phyloP scores from a whole-genome alignment of 1,140 invertebrate species.

The Aphis craccivora region DNA sequence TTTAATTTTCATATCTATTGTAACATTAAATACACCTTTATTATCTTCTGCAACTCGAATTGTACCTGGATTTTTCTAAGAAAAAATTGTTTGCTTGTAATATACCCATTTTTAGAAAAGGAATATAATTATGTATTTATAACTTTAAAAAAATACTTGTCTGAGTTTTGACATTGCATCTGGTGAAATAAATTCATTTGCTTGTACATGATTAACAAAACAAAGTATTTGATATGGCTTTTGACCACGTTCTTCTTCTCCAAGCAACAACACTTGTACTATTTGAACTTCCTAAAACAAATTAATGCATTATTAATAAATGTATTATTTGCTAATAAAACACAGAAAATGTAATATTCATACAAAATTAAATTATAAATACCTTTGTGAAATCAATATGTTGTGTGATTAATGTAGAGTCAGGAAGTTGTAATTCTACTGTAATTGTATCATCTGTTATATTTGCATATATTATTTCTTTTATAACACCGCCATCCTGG shows the following conservation, averaged over 20 bases:
- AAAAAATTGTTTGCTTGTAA: slow-evolving; percentile 58
- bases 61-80: slow-evolving; percentile 82
- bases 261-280: slow-evolving; percentile 87
- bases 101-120: not conserved
- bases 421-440: slow-evolving; percentile 86
- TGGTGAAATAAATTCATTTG: slow-evolving; percentile 92
- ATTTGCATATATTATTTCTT: slow-evolving; percentile 90
- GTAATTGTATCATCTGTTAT: slow-evolving; percentile 87
- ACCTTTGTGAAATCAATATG: slow-evolving; percentile 91
- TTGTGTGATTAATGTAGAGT: slow-evolving; percentile 90
- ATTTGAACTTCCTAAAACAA: slow-evolving; percentile 86
- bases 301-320: slow-evolving; percentile 58
- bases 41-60: slow-evolving; percentile 88
- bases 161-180: slow-evolving; percentile 97
- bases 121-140: not conserved
- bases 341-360: not conserved
- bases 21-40: slow-evolving; percentile 78
- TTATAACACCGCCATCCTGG: slow-evolving; percentile 90
- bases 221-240: slow-evolving; percentile 90
- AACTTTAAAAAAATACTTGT: slow-evolving; percentile 69
- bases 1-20: slow-evolving; percentile 82
- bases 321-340: not conserved
- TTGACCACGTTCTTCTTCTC: slow-evolving; percentile 92
- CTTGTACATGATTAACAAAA: slow-evolving; percentile 87
- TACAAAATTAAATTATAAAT: slow-evolving; percentile 35